Conservation (phyloP, 2,797 vertebrate species). For the Manis pentadactyla region DNA sequence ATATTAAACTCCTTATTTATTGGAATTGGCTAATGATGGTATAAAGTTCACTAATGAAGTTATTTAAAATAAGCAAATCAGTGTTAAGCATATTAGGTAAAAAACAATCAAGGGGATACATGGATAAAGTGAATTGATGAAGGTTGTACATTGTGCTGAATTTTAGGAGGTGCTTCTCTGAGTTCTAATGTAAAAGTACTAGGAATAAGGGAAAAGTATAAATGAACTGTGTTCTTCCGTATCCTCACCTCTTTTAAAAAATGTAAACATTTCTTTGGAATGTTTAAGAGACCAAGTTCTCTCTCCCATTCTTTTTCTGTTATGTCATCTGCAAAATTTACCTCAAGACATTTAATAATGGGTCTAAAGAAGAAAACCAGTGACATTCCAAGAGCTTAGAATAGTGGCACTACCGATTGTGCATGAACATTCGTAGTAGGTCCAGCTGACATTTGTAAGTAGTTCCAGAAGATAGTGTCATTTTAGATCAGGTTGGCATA, state of each 20-base stretch:
- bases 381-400: neutral
- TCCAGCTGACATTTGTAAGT: too few relatives aligned
- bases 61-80: neutral
- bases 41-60: neutral
- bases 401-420: neutral
- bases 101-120: neutral
- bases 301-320: constrained; percentile 4
- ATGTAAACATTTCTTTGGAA: constrained; percentile 11
- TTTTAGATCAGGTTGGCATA: neutral
- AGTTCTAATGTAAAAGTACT: neutral
- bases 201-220: neutral
- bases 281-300: constrained; percentile 10
- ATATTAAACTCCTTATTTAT: neutral
- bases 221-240: neutral
- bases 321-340: neutral
- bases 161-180: neutral
- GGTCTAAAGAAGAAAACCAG: neutral
- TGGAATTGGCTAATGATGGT: neutral
- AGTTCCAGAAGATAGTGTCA: neutral
- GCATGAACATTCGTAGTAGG: neutral
- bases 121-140: neutral
- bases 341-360: neutral
- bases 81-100: neutral
- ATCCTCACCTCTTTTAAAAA: neutral
- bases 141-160: neutral